Evolutionary conservation across 2,888 invertebrate genomes (phyloP), one percentile per base, ranked within the genome.

Genomic region (Eupithecia centaureata): DNA sequence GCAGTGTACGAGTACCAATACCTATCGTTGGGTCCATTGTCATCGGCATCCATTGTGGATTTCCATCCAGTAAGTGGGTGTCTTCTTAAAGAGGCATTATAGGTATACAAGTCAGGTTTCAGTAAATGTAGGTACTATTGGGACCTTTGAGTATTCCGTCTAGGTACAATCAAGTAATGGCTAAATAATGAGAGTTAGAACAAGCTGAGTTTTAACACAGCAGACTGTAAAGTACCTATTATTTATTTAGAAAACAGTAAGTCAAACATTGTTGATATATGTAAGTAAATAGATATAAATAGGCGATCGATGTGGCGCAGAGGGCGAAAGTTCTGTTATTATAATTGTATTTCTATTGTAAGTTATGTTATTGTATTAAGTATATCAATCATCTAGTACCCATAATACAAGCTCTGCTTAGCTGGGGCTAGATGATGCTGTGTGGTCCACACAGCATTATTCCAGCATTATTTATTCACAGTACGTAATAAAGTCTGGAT

Each of bases 31-130:
- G 18, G 27, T 56, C 70, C 61, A 70, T 72, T 72, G 72, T 73
- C 60, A 27, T 56, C 57, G 35, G 1, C 42, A 18, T 22, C 60
- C 64, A 70, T 73, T 70, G 71, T 72, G 60, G 67, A 28, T 35
- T 27, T 30, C 65, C 68, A 66, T 65, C 72, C 33, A 67, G 65
- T 67, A 67, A 73, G 74, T 74, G 70, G 74, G 70, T 68, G 66
- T 70, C 61, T 61, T 61, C 68, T 70, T 72, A 68, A 61, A 68
- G 65, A 57, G 67, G 57, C n/a, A 65, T 73, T 68, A 58, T 61
- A 63, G 28, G 30, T 56, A 56, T 28, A 56, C 28, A 30, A 56
- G 15, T n/a, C 8, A 28, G 28, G 13, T 56, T 54, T 27, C n/a
- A 54, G 28, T 28, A 56, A 27, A 54, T 54, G 8, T 15, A n/a